Evolutionary conservation across 1,140 invertebrate genomes (phyloP), one percentile per base, ranked within the genome.

Genomic region (Bombus ignitus): DNA sequence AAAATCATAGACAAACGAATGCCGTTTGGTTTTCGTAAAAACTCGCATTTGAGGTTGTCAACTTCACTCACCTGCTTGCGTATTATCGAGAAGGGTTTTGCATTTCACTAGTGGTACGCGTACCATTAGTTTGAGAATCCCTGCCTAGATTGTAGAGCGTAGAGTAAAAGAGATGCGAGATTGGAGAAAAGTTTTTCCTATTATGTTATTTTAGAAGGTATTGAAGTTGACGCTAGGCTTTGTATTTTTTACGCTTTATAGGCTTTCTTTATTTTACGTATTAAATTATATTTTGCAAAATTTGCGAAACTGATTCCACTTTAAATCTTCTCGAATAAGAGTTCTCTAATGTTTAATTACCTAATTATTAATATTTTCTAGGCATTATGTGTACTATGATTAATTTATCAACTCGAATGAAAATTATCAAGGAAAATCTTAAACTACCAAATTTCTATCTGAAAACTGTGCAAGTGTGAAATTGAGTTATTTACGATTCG

Each of bases 101-200:
- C 47, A 22, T 53, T 53, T 1, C 47, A 53, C 0, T 5, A 53
- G 5, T 53, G 47, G 18, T 22, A 6, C 18, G 18, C 47, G 5
- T 18, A 53, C 47, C 18, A 53, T 53, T 53, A 53, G 47, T 53
- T 53, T 53, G 18, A 53, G 47, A 53, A 53, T 8, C 47, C 1
- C 47, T 53, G 18, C 5, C 47, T 53, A 53, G 47, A 53, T 53
- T 2, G 18, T 8, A 22, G 18, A 53, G 1, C 18, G 5, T 22
- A 8, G 18, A 22, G 47, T 22, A 53, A 6, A 47, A 62, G 59
- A 1, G 10, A 62, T 13, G 77, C 12, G 32, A 68, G 13, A 53
- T 25, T 35, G 76, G 25, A 66, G n/a, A 22, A 70, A 80, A 80
- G 32, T 80, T 78, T 66, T 78, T 59, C 62, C 44, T 53, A 53